Conservation (phyloP, 2,113 vertebrate genomes). For the Sebastes schlegelii region DNA sequence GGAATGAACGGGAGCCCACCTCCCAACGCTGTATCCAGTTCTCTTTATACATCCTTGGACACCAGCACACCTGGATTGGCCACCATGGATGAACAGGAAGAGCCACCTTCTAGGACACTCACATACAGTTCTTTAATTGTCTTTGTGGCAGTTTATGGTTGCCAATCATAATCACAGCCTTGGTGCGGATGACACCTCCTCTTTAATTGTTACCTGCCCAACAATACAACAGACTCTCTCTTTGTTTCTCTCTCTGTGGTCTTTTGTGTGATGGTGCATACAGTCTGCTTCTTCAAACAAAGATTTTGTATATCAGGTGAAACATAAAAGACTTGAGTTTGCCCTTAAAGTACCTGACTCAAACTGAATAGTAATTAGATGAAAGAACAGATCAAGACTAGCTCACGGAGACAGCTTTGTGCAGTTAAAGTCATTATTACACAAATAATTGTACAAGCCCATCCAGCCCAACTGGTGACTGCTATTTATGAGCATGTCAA, state of each 20-base stretch:
- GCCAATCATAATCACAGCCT: conserved; percentile 62
- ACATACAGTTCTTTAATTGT: conserved; percentile 33
- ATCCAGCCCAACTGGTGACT: conserved; percentile 32
- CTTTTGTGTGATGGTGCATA: conserved; percentile 24
- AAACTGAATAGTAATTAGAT: conserved; percentile 33
- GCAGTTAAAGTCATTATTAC: conserved; percentile 35
- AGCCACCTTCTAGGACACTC: neutral
- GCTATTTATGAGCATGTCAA: conserved; percentile 35
- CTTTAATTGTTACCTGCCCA: conserved; percentile 35
- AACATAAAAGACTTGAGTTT: conserved; percentile 33
- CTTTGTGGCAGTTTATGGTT: conserved; percentile 37
- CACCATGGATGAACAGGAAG: conserved; percentile 51
- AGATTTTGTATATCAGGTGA: conserved; percentile 23
- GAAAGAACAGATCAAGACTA: conserved; percentile 32
- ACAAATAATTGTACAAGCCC: conserved; percentile 50
- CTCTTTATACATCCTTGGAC: no score
- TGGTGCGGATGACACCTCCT: conserved; percentile 54
- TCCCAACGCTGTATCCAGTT: no score
- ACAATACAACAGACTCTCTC: conserved; percentile 18
- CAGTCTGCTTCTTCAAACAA: conserved; percentile 36
- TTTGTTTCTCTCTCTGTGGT: neutral
- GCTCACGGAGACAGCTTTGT: conserved; percentile 26
- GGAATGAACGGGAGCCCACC: no score
- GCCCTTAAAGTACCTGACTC: conserved; percentile 17
- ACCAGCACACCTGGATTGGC: conserved; percentile 25